Percentiles rank a stretch among this genome's conserved stretches.
Conservation (phyloP, 2,797 vertebrate genomes). For the Oceanodroma leucorhoa region DNA sequence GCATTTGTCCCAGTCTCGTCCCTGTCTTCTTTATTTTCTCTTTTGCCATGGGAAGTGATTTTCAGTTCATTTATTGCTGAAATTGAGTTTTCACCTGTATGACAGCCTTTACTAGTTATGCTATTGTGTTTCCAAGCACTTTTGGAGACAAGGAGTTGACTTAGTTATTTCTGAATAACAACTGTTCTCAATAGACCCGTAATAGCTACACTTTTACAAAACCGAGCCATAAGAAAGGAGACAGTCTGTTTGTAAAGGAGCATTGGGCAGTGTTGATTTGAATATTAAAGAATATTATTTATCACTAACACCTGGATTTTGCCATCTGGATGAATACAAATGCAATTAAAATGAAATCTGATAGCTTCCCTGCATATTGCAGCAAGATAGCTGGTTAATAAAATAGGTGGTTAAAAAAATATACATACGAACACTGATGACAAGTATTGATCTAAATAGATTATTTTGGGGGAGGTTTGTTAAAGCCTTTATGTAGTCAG, state of each 20-base stretch:
- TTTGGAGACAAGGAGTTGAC: neutral
- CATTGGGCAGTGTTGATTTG: neutral
- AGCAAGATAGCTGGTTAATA: neutral
- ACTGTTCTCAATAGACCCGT: neutral
- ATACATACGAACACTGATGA: neutral
- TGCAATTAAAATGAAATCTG: neutral
- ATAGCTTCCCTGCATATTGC: neutral
- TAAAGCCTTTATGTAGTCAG: neutral
- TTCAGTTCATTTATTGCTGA: neutral
- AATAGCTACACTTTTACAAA: neutral
- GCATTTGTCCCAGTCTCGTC: neutral
- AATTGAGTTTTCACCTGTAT: neutral
- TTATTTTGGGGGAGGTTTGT: neutral
- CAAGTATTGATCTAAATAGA: neutral
- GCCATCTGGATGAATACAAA: neutral
- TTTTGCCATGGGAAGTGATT: neutral
- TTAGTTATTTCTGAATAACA: neutral
- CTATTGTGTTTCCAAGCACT: neutral
- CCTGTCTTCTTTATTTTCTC: neutral
- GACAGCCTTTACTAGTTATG: neutral
- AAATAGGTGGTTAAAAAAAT: neutral
- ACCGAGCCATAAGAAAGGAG: neutral
- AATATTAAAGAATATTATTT: neutral
- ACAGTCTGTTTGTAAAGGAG: neutral
- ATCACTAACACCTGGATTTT: neutral